A percentile compares a stretch with the other conserved stretches of the same genome.
These are phyloP conservation scores for Edolisoma coerulescens DNA, from an alignment of 2,113 vertebrate genomes.

Conservation along the genomic window DNA sequence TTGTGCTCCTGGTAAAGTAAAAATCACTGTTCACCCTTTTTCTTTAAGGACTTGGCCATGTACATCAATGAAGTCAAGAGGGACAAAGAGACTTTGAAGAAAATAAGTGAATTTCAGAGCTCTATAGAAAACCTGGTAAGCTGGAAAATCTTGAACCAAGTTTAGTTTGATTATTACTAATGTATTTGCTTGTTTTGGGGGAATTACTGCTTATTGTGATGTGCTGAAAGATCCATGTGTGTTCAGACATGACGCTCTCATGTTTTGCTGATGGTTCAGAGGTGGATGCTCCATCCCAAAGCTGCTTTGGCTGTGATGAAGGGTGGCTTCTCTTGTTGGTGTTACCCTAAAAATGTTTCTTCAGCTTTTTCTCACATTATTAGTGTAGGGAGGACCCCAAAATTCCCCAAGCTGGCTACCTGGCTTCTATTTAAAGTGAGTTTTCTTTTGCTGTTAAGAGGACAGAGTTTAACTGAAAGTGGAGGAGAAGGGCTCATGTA, in stretches of 20 bases:
- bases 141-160: not conserved
- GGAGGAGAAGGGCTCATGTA: not conserved
- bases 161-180: not conserved
- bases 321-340: not conserved
- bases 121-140: constrained; percentile 97
- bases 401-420: not conserved
- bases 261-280: not conserved
- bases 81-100: constrained; percentile 98
- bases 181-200: rapidly evolving
- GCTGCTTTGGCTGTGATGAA: not conserved
- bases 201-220: not conserved
- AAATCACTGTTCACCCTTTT: not conserved
- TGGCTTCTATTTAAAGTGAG: not conserved
- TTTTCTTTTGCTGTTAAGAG: not conserved
- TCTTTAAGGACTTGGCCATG: constrained; percentile 91
- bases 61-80: constrained; percentile 98
- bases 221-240: not conserved
- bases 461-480: not conserved
- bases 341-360: not conserved
- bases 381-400: too few relatives aligned
- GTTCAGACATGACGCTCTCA: not conserved
- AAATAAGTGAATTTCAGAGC: constrained; percentile 96
- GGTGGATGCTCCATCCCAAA: not conserved
- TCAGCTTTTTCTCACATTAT: not conserved
- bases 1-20: not conserved